Conservation (phyloP, 2,113 vertebrate species). For the Gallinago paraguaiae region DNA sequence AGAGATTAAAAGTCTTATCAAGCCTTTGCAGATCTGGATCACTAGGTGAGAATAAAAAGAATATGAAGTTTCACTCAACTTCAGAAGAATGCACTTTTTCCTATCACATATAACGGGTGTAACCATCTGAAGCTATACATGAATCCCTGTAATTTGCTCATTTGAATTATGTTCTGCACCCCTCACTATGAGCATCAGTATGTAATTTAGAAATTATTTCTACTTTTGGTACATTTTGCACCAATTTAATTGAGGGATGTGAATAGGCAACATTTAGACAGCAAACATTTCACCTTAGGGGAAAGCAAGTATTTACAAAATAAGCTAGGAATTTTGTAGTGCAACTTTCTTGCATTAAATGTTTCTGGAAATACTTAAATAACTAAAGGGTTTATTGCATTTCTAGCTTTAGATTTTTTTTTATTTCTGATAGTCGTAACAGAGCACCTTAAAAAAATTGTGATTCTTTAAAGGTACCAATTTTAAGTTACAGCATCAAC, state of each 20-base stretch:
- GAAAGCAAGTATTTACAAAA: not conserved
- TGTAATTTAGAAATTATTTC: not conserved
- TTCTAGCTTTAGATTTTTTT: not conserved
- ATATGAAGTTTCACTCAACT: not conserved
- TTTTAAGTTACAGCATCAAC: not conserved
- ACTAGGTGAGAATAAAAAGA: constrained; percentile 76
- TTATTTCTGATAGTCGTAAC: not conserved
- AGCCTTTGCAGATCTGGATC: constrained; percentile 88
- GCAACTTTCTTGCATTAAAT: not conserved
- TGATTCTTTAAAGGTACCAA: not conserved
- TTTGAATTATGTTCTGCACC: not conserved
- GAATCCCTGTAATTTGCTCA: not conserved
- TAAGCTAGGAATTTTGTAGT: not conserved
- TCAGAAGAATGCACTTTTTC: not conserved
- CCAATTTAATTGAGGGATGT: not conserved
- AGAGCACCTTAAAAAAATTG: not conserved
- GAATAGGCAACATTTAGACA: not conserved
- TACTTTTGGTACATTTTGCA: not conserved
- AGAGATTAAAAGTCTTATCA: constrained; percentile 49
- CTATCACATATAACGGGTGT: not conserved
- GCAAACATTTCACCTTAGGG: not conserved
- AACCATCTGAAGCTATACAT: not conserved
- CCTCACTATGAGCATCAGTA: not conserved
- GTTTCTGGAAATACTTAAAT: not conserved
- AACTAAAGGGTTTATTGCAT: not conserved